These are phyloP conservation scores for Taxidea taxus DNA, from an alignment of 2,113 vertebrate species.

Conservation along the genomic window DNA sequence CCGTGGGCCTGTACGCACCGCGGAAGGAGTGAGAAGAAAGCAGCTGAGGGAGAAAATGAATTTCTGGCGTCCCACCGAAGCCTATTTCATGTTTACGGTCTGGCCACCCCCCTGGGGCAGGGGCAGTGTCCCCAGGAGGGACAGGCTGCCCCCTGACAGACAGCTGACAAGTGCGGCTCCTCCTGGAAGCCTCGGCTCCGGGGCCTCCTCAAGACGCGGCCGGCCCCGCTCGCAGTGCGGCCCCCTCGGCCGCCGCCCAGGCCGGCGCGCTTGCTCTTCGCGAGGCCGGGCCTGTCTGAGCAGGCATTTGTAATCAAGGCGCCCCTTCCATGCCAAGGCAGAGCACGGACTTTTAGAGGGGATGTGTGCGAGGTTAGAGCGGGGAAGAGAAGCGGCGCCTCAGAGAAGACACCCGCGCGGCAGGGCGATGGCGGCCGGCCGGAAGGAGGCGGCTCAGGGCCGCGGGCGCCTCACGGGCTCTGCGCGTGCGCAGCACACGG, in stretches of 20 bases:
- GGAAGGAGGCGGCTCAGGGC: too few relatives aligned
- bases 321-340: slow-evolving; percentile 29
- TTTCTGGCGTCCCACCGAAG: slow-evolving; percentile 84
- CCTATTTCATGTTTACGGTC: slow-evolving; percentile 82
- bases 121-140: slow-evolving; percentile 66
- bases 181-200: slow-evolving; percentile 60
- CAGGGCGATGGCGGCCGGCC: too few relatives aligned
- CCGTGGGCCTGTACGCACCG: slow-evolving; percentile 82
- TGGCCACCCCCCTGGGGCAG: slow-evolving; percentile 62
- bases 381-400: background rate
- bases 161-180: slow-evolving; percentile 66
- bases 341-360: background rate
- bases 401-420: background rate
- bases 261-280: background rate
- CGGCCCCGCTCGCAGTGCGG: background rate
- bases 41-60: slow-evolving; percentile 82
- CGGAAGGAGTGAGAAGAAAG: slow-evolving; percentile 83
- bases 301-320: slow-evolving; percentile 27
- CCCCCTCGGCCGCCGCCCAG: background rate
- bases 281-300: background rate
- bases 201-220: background rate
- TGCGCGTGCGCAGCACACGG: background rate
- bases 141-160: slow-evolving; percentile 71
- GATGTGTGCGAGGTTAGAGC: background rate
- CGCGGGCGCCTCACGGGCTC: background rate